Percentiles rank a stretch among this genome's conserved stretches.
Evolutionary conservation across 2,113 vertebrate genomes (phyloP).

Genomic region (Oncorhynchus nerka): DNA sequence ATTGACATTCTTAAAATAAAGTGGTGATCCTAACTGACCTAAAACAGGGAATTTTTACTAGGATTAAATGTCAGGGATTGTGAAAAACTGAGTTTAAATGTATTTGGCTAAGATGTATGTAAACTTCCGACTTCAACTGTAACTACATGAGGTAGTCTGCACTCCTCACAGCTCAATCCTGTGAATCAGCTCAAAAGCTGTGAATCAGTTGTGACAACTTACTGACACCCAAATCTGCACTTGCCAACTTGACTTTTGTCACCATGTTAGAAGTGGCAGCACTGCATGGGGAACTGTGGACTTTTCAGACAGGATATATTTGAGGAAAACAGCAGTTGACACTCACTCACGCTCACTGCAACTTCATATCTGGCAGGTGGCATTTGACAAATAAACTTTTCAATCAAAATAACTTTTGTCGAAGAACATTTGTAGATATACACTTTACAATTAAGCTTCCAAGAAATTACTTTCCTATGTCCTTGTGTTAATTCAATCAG

Average conservation of each 20-base stretch:
- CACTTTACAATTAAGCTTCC: too few species aligned
- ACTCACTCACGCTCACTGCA: background rate
- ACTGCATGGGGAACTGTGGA: constrained; percentile 4
- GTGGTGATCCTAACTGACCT: too few species aligned
- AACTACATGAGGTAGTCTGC: background rate
- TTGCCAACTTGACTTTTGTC: constrained; percentile 15
- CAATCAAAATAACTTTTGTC: background rate
- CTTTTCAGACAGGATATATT: background rate
- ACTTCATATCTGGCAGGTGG: background rate
- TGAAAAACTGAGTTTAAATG: too few species aligned
- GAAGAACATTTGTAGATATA: background rate
- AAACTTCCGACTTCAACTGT: too few species aligned
- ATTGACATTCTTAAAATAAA: too few species aligned
- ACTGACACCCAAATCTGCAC: background rate
- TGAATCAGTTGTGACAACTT: constrained; percentile 16
- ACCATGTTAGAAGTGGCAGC: background rate
- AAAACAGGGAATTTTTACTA: too few species aligned
- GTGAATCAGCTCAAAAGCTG: constrained; percentile 14
- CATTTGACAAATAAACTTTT: background rate
- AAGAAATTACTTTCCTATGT: too few species aligned
- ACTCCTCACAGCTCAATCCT: background rate
- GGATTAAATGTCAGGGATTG: too few species aligned
- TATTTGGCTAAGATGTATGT: too few species aligned
- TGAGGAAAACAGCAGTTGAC: constrained; percentile 3
- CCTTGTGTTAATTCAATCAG: too few species aligned